Evolutionary conservation across 2,113 vertebrate genomes (phyloP).

Genomic region (Trichechus manatus): DNA sequence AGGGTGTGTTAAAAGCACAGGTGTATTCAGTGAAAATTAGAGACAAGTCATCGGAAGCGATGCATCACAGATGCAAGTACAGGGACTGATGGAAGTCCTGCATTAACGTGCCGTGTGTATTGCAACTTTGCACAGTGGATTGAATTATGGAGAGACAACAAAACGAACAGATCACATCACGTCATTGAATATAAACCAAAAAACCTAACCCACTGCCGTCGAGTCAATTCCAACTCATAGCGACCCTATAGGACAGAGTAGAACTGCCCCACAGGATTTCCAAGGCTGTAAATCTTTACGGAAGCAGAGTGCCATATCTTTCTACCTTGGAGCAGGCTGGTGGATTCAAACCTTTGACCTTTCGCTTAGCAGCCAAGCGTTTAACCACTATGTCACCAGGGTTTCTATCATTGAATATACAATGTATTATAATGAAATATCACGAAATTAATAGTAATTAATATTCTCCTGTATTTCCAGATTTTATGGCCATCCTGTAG

Average conservation of each 20-base stretch:
- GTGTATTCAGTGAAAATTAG: neutral
- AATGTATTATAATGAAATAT: neutral
- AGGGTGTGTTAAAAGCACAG: neutral
- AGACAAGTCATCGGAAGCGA: neutral
- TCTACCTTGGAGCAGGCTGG: no score
- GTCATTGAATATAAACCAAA: neutral
- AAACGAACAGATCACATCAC: neutral
- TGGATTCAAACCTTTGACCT: no score
- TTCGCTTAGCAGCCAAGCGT: no score
- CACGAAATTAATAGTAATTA: neutral
- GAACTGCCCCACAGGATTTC: no score
- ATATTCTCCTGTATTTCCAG: neutral
- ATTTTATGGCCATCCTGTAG: neutral
- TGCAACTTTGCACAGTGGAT: neutral
- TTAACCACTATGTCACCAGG: no score
- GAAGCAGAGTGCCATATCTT: no score
- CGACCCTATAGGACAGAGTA: no score
- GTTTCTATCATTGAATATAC: neutral
- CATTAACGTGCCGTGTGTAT: neutral
- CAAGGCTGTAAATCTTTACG: no score
- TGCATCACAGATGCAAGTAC: neutral
- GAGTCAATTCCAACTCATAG: no score
- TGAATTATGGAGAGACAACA: neutral
- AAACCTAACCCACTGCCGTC: no score
- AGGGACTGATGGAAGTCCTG: neutral